Conservation (phyloP, 2,113 vertebrate genomes). For the Todiramphus chloris region DNA sequence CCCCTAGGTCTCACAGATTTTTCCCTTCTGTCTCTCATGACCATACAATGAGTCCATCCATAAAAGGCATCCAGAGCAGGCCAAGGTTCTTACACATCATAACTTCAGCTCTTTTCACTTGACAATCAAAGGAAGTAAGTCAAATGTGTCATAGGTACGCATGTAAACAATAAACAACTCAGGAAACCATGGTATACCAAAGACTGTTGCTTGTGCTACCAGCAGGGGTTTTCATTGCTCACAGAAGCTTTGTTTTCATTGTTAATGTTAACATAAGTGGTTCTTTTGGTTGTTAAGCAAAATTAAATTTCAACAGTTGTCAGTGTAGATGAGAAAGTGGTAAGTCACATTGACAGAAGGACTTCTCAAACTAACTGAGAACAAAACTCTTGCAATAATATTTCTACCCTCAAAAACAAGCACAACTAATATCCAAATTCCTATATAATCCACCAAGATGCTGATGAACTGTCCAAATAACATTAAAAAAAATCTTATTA, state of each 20-base stretch:
- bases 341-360: not conserved
- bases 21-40: not conserved
- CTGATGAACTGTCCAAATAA: not conserved
- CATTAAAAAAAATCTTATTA: not conserved
- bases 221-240: not conserved
- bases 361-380: not conserved
- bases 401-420: not conserved
- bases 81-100: not conserved
- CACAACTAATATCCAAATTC: not conserved
- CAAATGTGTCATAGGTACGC: not conserved
- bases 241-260: not conserved
- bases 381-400: not conserved
- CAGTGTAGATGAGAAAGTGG: not conserved
- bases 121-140: not conserved
- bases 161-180: not conserved
- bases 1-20: not conserved
- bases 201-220: not conserved
- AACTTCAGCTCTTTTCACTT: not conserved
- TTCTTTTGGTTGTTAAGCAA: not conserved
- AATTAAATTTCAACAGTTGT: conserved; percentile 7
- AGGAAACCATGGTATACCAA: not conserved
- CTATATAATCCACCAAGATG: not conserved
- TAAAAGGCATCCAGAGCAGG: not conserved
- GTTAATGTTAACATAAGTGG: not conserved
- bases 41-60: not conserved